A percentile compares a stretch with the other conserved stretches of the same genome.
phyloP scores from a whole-genome alignment of 2,113 vertebrate species.

The Phycodurus eques region DNA sequence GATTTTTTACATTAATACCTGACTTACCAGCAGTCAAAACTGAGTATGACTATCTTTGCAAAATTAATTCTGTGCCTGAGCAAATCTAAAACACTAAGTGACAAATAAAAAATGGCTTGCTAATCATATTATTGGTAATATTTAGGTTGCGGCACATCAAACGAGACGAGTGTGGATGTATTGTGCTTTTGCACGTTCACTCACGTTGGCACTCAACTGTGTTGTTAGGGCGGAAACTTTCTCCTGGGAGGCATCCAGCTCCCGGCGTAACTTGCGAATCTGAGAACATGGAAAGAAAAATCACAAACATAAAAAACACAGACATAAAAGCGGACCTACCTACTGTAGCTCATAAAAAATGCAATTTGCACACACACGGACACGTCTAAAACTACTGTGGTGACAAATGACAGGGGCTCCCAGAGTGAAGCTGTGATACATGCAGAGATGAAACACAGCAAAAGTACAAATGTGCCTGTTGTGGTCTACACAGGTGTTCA shows the following conservation, averaged over 20 bases:
- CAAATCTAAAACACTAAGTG: background rate
- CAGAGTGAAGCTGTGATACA: slow-evolving; percentile 27
- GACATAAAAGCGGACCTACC: slow-evolving; percentile 19
- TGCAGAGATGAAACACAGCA: slow-evolving; percentile 17
- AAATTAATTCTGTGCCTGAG: background rate
- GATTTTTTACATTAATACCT: background rate
- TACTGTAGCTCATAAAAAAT: background rate
- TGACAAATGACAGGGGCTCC: slow-evolving; percentile 8
- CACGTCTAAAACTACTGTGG: background rate
- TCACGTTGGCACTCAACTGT: slow-evolving; percentile 94
- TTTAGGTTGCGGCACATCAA: background rate
- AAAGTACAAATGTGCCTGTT: slow-evolving; percentile 24
- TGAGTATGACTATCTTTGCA: background rate
- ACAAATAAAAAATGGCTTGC: background rate
- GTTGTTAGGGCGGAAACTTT: slow-evolving; percentile 97
- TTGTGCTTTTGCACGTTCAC: slow-evolving; percentile 32
- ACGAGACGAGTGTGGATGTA: background rate
- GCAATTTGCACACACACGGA: slow-evolving; percentile 6
- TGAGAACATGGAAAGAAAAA: slow-evolving; percentile 41
- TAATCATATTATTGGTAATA: background rate
- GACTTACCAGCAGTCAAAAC: background rate
- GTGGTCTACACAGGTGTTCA: slow-evolving; percentile 57
- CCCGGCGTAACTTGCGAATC: slow-evolving; percentile 93
- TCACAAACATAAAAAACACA: slow-evolving; percentile 8
- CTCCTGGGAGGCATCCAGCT: slow-evolving; percentile 95